Conservation (phyloP, 2,888 invertebrate species). For the Epistrophella euchroma region DNA sequence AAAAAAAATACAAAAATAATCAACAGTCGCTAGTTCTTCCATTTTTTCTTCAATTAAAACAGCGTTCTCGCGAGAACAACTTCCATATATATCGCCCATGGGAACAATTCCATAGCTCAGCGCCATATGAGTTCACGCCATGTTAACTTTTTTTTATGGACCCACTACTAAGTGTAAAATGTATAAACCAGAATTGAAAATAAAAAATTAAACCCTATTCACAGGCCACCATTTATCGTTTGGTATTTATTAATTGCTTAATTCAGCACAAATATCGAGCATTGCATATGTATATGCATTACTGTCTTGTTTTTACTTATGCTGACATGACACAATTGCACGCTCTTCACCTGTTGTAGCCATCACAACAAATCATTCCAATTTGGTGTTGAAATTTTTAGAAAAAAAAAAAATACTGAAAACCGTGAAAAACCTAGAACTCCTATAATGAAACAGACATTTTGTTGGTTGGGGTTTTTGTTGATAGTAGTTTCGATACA, state of each 20-base stretch:
- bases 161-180: conserved; percentile 28
- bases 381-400: conserved; percentile 40
- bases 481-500: background rate
- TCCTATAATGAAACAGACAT: conserved; percentile 29
- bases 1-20: background rate
- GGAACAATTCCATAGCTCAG: conserved; percentile 63
- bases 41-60: conserved; percentile 45
- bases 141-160: conserved; percentile 38
- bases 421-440: conserved; percentile 63
- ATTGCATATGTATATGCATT: conserved; percentile 13
- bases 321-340: conserved; percentile 61
- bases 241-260: conserved; percentile 72
- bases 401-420: conserved; percentile 38
- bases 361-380: conserved; percentile 59
- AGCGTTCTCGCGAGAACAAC: conserved; percentile 45
- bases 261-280: conserved; percentile 50
- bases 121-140: conserved; percentile 50
- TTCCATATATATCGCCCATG: conserved; percentile 74
- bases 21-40: conserved; percentile 28
- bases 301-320: conserved; percentile 5
- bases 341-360: conserved; percentile 60
- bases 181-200: background rate
- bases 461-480: conserved; percentile 17
- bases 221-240: conserved; percentile 47
- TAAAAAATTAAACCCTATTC: conserved; percentile 22